These are phyloP conservation scores for Phymorhynchus buccinoides DNA, from an alignment of 1,140 invertebrate species.

Conservation along the genomic window DNA sequence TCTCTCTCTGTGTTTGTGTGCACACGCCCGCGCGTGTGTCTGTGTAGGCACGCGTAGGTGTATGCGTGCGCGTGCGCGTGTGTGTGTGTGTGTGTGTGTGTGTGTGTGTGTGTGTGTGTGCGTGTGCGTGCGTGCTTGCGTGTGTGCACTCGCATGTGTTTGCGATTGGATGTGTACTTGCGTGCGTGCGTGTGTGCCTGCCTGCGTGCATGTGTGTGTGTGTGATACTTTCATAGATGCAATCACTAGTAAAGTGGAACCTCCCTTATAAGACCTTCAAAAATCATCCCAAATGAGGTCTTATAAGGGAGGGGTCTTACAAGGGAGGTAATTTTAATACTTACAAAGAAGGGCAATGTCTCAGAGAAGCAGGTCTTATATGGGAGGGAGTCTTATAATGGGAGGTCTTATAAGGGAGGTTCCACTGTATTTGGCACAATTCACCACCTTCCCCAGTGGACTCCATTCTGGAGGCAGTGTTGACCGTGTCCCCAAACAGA, in stretches of 20 bases:
- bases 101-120: slow-evolving; percentile 18
- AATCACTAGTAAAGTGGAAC: too few relatives aligned
- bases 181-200: background rate
- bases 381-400: too few relatives aligned
- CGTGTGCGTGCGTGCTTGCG: background rate
- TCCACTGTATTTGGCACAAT: too few relatives aligned
- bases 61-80: slow-evolving; percentile 11
- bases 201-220: background rate
- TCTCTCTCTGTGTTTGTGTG: background rate
- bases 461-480: slow-evolving; percentile 28
- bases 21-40: background rate
- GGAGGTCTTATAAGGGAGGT: too few relatives aligned
- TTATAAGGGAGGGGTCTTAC: too few relatives aligned
- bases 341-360: too few relatives aligned
- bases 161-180: background rate
- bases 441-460: slow-evolving; percentile 27
- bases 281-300: too few relatives aligned
- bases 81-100: background rate
- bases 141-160: background rate
- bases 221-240: background rate
- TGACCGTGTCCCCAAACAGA: slow-evolving; percentile 28
- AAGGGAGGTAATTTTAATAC: too few relatives aligned
- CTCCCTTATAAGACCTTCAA: too few relatives aligned
- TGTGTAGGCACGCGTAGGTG: background rate
- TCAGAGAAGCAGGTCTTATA: too few relatives aligned